These are phyloP conservation scores for Batillaria attramentaria DNA, from an alignment of 1,140 invertebrate species.

Conservation along the genomic window DNA sequence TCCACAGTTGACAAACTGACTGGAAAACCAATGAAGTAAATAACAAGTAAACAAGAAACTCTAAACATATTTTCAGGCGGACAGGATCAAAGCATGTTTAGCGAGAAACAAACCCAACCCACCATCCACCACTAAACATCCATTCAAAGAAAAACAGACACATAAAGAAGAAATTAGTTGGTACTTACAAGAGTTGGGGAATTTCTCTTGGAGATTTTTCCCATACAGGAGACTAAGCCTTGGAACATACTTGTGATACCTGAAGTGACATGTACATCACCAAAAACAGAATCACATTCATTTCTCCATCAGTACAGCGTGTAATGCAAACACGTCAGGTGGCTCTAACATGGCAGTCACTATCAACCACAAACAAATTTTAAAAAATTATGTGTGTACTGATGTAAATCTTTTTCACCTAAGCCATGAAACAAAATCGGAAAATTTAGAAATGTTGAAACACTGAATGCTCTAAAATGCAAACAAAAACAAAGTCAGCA, in stretches of 20 bases:
- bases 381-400: not conserved
- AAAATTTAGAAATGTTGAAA: too few relatives aligned
- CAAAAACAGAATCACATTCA: too few relatives aligned
- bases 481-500: too few relatives aligned
- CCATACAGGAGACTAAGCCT: conserved; percentile 25
- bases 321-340: too few relatives aligned
- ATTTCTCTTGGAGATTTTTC: conserved; percentile 22
- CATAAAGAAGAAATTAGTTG: not conserved
- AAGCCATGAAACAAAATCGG: too few relatives aligned
- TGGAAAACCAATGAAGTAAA: not conserved
- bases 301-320: too few relatives aligned
- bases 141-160: not conserved
- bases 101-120: too few relatives aligned
- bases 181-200: conserved; percentile 26
- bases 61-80: not conserved
- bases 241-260: conserved; percentile 22
- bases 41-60: not conserved
- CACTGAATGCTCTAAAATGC: too few relatives aligned
- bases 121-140: too few relatives aligned
- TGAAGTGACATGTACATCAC: conserved; percentile 14
- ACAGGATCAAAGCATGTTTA: too few relatives aligned
- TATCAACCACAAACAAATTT: not conserved
- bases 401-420: too few relatives aligned
- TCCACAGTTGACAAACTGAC: not conserved
- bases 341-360: too few relatives aligned